Evolutionary conservation across 2,113 vertebrate genomes (phyloP).

Genomic region (Corythornis cristatus): DNA sequence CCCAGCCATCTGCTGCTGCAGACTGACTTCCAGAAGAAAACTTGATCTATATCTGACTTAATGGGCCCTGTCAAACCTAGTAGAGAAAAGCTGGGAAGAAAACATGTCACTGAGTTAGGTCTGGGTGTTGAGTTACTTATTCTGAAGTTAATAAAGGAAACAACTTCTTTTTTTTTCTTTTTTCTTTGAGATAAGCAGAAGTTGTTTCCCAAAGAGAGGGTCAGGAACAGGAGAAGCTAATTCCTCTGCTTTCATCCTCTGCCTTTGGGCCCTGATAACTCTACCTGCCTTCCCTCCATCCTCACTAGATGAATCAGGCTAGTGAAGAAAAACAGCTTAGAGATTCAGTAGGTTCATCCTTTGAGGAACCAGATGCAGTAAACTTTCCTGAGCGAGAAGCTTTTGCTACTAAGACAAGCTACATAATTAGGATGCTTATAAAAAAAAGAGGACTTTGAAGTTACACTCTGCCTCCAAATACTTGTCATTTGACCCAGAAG

Average conservation of each 20-base stretch:
- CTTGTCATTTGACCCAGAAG: slow-evolving; percentile 57
- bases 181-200: slow-evolving; percentile 9
- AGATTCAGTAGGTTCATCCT: slow-evolving; percentile 37
- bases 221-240: neutral
- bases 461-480: slow-evolving; percentile 32
- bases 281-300: neutral
- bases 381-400: slow-evolving; percentile 31
- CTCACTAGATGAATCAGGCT: slow-evolving; percentile 21
- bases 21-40: neutral
- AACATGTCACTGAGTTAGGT: neutral
- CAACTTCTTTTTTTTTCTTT: neutral
- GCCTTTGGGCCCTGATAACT: slow-evolving; percentile 23
- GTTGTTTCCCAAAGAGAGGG: slow-evolving; percentile 19
- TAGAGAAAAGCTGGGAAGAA: neutral
- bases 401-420: neutral
- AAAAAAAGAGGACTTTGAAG: slow-evolving; percentile 42
- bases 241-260: slow-evolving; percentile 27
- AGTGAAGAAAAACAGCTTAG: slow-evolving; percentile 44
- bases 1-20: neutral
- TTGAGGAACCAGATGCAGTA: slow-evolving; percentile 14
- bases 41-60: neutral
- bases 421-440: slow-evolving; percentile 2
- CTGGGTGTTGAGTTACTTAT: neutral
- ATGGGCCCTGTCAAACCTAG: neutral
- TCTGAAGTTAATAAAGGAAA: neutral